A percentile compares a stretch with the other conserved stretches of the same genome.
These are phyloP conservation scores for Denticeps clupeoides DNA, from an alignment of 2,797 vertebrate genomes.

Conservation along the genomic window DNA sequence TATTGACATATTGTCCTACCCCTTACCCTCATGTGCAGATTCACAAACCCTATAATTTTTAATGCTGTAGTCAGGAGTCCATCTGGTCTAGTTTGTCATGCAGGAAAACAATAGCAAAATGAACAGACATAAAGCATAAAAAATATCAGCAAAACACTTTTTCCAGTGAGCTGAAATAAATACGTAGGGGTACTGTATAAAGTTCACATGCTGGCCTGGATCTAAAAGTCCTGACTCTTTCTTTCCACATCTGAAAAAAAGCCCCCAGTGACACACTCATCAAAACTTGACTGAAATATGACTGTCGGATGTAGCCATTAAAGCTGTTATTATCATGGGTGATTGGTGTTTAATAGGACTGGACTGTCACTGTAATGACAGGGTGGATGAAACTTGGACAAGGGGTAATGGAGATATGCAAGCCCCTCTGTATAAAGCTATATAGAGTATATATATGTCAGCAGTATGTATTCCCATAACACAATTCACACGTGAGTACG, in stretches of 20 bases:
- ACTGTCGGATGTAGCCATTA: constrained; percentile 51
- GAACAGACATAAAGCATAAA: constrained; percentile 5
- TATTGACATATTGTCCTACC: too few species aligned
- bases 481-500: background rate
- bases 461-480: constrained; percentile 8
- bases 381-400: constrained; percentile 38
- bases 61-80: too few species aligned
- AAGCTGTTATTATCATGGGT: constrained; percentile 59
- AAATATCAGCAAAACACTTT: constrained; percentile 21
- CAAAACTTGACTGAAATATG: constrained; percentile 60
- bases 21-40: too few species aligned
- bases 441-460: constrained; percentile 4
- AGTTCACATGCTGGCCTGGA: constrained; percentile 40
- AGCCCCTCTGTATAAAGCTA: constrained; percentile 8
- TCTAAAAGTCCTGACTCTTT: constrained; percentile 47
- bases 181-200: constrained; percentile 28
- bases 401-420: constrained; percentile 24
- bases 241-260: constrained; percentile 42
- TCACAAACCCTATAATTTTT: too few species aligned
- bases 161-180: constrained; percentile 25
- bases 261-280: constrained; percentile 41
- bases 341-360: constrained; percentile 56
- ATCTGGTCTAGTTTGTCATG: too few species aligned
- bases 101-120: too few species aligned
- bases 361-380: constrained; percentile 64